phyloP scores from a whole-genome alignment of 2,888 invertebrate species.

The Harpagoxenus sublaevis region DNA sequence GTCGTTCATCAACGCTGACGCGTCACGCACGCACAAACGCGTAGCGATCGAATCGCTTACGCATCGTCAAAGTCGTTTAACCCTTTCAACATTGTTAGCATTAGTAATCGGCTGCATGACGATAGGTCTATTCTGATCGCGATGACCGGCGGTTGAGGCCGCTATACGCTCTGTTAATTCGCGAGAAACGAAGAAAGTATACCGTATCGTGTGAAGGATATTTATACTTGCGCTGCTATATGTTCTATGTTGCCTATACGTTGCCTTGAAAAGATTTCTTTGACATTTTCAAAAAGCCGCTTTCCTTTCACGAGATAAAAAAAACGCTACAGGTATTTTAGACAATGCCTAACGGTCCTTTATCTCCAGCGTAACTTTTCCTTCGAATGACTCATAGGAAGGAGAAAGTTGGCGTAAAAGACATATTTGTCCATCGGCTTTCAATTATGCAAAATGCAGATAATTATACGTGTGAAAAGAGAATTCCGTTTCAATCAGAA shows the following conservation, averaged over 20 bases:
- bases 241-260: too few species aligned
- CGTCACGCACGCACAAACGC: constrained; percentile 51
- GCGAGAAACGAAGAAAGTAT: background rate
- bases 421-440: background rate
- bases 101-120: constrained; percentile 37
- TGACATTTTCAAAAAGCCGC: background rate
- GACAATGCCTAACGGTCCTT: background rate
- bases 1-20: constrained; percentile 56
- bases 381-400: background rate
- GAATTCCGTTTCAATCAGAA: background rate
- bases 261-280: background rate
- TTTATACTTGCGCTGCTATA: background rate
- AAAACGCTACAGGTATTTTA: background rate
- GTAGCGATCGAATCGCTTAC: constrained; percentile 54
- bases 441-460: background rate
- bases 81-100: constrained; percentile 47
- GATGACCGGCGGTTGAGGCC: background rate
- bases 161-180: constrained; percentile 1
- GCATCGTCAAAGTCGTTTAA: constrained; percentile 49
- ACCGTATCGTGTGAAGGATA: background rate
- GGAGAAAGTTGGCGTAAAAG: background rate
- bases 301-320: background rate
- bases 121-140: constrained; percentile 24
- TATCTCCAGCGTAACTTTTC: background rate
- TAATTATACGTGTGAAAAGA: background rate